phyloP scores from a whole-genome alignment of 1,140 invertebrate genomes.

The Drosophila kanapiae region DNA sequence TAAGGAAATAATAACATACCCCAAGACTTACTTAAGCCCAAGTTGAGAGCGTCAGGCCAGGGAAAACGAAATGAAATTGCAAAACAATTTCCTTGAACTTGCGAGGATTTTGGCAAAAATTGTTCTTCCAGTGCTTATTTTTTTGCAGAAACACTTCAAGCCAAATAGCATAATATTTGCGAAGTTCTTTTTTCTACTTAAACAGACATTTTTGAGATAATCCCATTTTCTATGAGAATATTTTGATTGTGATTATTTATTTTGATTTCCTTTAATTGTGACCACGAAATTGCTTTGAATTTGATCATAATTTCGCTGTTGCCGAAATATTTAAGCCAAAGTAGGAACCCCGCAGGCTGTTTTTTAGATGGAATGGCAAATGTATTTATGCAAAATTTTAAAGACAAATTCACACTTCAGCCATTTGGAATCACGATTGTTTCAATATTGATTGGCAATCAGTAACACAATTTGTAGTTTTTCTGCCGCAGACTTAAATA shows the following conservation, averaged over 20 bases:
- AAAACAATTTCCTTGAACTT: too few species aligned
- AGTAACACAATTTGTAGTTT: not conserved
- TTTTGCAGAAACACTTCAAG: not conserved
- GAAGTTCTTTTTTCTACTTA: not conserved
- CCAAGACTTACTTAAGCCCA: slow-evolving; percentile 1
- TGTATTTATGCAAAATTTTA: not conserved
- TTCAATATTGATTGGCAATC: not conserved
- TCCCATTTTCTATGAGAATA: not conserved
- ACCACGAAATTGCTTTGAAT: not conserved
- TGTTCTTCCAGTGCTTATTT: slow-evolving; percentile 17
- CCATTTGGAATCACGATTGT: not conserved
- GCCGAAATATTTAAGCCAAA: not conserved
- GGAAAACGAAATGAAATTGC: slow-evolving; percentile 16
- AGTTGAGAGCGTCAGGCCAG: slow-evolving; percentile 2
- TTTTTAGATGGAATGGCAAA: not conserved
- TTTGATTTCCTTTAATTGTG: not conserved
- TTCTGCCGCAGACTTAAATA: not conserved
- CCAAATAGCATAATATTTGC: not conserved
- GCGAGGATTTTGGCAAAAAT: too few species aligned
- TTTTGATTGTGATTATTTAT: not conserved
- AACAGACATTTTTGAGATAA: not conserved
- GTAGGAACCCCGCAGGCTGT: not conserved
- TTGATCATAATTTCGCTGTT: not conserved
- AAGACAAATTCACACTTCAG: not conserved
- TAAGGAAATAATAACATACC: slow-evolving; percentile 10